These are phyloP conservation scores for Mycteria americana DNA, from an alignment of 2,797 vertebrate species.

Conservation along the genomic window DNA sequence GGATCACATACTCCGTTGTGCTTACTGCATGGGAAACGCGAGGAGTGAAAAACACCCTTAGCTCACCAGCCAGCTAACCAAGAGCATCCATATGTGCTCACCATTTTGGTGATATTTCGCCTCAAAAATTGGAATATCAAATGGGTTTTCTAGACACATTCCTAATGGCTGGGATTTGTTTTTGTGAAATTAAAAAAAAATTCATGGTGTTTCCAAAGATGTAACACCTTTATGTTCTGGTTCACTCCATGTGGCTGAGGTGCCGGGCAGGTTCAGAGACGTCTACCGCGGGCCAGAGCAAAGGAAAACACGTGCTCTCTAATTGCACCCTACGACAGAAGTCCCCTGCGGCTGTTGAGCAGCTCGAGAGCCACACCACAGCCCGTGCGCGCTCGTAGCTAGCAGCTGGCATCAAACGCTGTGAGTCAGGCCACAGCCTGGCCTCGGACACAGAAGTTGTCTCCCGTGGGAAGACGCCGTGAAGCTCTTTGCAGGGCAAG, in stretches of 20 bases:
- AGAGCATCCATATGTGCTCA: background rate
- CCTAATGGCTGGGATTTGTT: background rate
- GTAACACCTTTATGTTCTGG: background rate
- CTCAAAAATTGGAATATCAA: background rate
- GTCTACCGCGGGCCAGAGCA: accelerated
- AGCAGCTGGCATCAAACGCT: background rate
- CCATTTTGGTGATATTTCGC: background rate
- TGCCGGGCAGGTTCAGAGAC: background rate
- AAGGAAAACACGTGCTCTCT: background rate
- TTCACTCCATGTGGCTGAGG: accelerated
- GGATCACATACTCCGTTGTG: background rate
- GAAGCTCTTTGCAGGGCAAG: background rate
- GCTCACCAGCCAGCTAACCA: background rate
- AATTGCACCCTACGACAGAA: background rate
- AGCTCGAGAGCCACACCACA: background rate
- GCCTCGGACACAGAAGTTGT: background rate
- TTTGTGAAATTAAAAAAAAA: background rate
- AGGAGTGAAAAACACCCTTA: background rate
- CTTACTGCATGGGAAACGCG: background rate
- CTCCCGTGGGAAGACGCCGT: accelerated
- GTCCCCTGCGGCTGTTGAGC: background rate
- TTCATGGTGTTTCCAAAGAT: background rate
- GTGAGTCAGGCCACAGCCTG: background rate
- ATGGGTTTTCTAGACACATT: background rate
- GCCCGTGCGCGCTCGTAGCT: accelerated